Base-by-base conservation (phyloP, 2,113 vertebrate species). In the Jaculus jaculus region DNA sequence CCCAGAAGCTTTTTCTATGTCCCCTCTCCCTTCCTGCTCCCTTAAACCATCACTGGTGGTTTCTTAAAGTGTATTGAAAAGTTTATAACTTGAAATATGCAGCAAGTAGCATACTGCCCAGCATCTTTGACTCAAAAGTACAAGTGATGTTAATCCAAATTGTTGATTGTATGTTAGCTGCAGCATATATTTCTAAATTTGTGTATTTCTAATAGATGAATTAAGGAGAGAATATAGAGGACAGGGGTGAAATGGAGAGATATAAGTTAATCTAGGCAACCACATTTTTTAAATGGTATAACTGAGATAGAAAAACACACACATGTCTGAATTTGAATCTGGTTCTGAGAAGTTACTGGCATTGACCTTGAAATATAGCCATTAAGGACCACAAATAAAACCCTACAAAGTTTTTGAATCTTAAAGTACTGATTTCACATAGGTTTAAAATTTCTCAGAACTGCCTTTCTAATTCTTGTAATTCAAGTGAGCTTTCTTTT, bases 131-230 rank as follows among this genome's bases (percentile, higher is more conserved):
- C 24, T 81, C 37, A 58, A 16, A 75, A 42, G 21, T 51, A 12
- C 28, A 16, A 1, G 13, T 30, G 17, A 74, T 20, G 47, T n/a
- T 68, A 54, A 68, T 32, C 10, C 7, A 12, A 20, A 13, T 20
- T 18, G 28, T 6, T 69, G 37, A 5, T 71, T 26, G 0, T 12
- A 58, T 18, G 42, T 26, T 68, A 89, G 1, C 23, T 80, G 71
- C 9, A 92, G 87, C 42, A 16, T n/a, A 51, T 28, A 73, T 72
- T 91, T 69, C 28, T 89, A 37, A 68, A 89, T 77, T 87, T 68
- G 15, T 51, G 13, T 37, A n/a, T 47, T 89, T 68, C 20, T 65
- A 86, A 54, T 32, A 47, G 10, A 77, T 32, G 7, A 75, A 68
- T 51, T 73, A 58, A 73, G 28, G 12, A 54, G 12, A 84, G n/a